Conservation (phyloP, 2,888 invertebrate genomes). For the Perizoma affinitatum region DNA sequence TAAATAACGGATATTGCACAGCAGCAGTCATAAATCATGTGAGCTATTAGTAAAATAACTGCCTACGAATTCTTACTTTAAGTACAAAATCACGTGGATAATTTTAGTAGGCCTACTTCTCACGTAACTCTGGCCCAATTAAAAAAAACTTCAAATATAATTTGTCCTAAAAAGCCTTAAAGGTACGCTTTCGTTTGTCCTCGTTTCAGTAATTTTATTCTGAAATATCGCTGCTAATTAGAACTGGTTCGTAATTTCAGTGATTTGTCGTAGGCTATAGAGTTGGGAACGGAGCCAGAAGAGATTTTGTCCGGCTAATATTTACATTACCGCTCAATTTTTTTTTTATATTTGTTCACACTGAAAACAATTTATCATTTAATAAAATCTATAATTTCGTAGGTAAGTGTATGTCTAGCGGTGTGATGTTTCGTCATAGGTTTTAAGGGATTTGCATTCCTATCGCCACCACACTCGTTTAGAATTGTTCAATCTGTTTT, state of each 20-base stretch:
- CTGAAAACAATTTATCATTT: no score
- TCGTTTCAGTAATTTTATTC: slow-evolving; percentile 50
- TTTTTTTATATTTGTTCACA: no score
- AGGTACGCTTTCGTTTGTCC: slow-evolving; percentile 50
- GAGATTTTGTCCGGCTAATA: no score
- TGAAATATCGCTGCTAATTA: slow-evolving; percentile 70
- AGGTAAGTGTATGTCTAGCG: no score
- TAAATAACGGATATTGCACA: neutral
- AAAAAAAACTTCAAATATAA: slow-evolving; percentile 25
- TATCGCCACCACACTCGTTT: neutral
- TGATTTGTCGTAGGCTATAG: slow-evolving; percentile 63
- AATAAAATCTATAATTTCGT: no score
- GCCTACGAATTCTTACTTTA: no score
- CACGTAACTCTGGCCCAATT: slow-evolving; percentile 27
- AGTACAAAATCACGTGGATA: slow-evolving; percentile 8
- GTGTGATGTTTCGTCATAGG: no score
- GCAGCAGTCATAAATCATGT: slow-evolving; percentile 2
- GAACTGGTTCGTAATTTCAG: slow-evolving; percentile 62
- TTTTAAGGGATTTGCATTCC: neutral
- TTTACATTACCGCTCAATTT: no score
- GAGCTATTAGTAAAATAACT: neutral
- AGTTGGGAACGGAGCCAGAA: neutral
- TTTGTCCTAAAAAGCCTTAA: slow-evolving; percentile 23
- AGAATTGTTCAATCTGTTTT: no score
- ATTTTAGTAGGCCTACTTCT: slow-evolving; percentile 27